Evolutionary conservation across 1,140 invertebrate genomes (phyloP), one percentile per base, ranked within the genome.

Genomic region (Macrocentrus cingulum): DNA sequence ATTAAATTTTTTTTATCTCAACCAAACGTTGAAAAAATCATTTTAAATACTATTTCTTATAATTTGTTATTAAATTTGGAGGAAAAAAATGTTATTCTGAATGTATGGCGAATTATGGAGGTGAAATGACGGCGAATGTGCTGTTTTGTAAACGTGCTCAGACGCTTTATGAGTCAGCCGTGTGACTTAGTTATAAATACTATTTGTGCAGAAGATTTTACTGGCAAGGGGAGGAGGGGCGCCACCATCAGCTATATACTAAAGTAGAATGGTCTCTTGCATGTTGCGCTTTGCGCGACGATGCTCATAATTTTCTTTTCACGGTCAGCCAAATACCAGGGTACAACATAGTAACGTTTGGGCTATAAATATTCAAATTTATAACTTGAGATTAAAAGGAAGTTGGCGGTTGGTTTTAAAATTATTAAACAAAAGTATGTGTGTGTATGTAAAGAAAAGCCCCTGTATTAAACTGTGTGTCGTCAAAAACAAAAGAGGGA

Each of bases 101-200:
- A n/a, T n/a, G n/a, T n/a, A n/a, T n/a, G n/a, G n/a, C n/a, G n/a
- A n/a, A n/a, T n/a, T n/a, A n/a, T n/a, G n/a, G n/a, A n/a, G n/a
- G n/a, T n/a, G n/a, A n/a, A n/a, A n/a, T n/a, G n/a, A n/a, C n/a
- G n/a, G n/a, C n/a, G n/a, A n/a, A n/a, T n/a, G n/a, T n/a, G n/a
- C n/a, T n/a, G n/a, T n/a, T n/a, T n/a, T n/a, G n/a, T 34, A 25
- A 56, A 63, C 61, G 61, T 63, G 61, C 61, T 44, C 61, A 63
- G 57, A 63, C 61, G 49, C 46, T 59, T 52, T 57, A 49, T 59
- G 61, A 62, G 37, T 62, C 60, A 62, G 18, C 44, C 41, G 20
- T 48, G 29, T 29, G 52, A 37, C 18, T 37, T n/a, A n/a, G 56
- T 46, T 63, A 53, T 54, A 56, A 58, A 59, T 39, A 63, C 61